Evolutionary conservation across 1,140 invertebrate genomes (phyloP), one percentile per base, ranked within the genome.

Genomic region (Tribolium madens): DNA sequence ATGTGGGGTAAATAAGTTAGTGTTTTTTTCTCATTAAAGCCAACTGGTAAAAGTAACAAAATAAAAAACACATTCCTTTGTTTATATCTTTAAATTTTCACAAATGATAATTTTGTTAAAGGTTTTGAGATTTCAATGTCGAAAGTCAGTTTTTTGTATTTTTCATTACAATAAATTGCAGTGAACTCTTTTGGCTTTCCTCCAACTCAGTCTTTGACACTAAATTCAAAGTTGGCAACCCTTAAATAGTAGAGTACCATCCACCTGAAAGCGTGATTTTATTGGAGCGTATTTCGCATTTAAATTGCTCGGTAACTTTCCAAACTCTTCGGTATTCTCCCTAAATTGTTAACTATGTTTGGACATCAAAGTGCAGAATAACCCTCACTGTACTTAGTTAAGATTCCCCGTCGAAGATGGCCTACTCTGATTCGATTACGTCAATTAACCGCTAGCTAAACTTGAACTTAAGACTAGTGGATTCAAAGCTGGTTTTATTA

Each of bases 321-420:
- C 57, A 26, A 64, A 64, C 57, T 64, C 57, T 64, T 64, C 57
- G 14, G 26, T 64, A 33, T 64, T 64, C 26, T 33, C 21, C 57
- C 57, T 64, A 31, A 64, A 64, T 64, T 64, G 57, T 64, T 64
- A 64, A 64, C 57, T 33, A 64, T 64, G 57, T 64, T 64, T 64
- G 57, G 57, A 64, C 57, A 64, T 64, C 57, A 64, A 64, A 64
- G 57, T 64, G 26, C 15, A 57, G 57, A 64, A 64, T 64, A 64
- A 64, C 57, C 57, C 53, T 31, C 57, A 13, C 10, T 64, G 13
- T 64, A 33, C 18, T 64, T 64, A 64, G 57, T 14, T 64, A 64
- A 64, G 57, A 64, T 64, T 26, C 57, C 26, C 26, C 57, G 57
- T 64, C 57, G 57, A 64, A 64, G 57, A 64, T 64, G 57, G 57